These are phyloP conservation scores for Homarus americanus DNA, from an alignment of 1,140 invertebrate genomes.

Conservation along the genomic window DNA sequence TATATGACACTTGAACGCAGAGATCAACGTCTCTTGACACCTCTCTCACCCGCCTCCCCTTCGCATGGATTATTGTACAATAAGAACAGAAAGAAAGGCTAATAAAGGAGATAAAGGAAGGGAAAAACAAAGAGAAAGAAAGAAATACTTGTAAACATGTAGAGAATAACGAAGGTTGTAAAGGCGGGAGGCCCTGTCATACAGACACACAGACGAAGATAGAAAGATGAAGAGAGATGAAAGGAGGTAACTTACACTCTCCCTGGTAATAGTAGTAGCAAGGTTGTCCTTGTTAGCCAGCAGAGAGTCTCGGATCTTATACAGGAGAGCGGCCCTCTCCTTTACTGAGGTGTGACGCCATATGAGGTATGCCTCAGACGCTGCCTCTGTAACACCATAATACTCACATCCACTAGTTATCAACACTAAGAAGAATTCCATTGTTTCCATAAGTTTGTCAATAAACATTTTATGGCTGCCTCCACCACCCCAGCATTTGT, in stretches of 20 bases:
- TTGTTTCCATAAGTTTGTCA: too few relatives aligned
- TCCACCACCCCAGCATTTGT: too few relatives aligned
- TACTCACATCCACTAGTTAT: not conserved
- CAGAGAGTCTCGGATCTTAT: conserved; percentile 38
- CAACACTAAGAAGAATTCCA: too few relatives aligned
- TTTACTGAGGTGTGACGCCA: conserved; percentile 90
- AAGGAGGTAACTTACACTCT: conserved; percentile 40
- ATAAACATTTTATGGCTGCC: too few relatives aligned
- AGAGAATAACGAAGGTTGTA: too few relatives aligned
- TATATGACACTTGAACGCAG: not conserved
- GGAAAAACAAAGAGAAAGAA: too few relatives aligned
- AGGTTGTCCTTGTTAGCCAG: conserved; percentile 49
- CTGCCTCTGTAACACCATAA: conserved; percentile 79
- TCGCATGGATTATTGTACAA: too few relatives aligned
- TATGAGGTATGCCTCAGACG: conserved; percentile 85
- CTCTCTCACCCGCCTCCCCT: too few relatives aligned
- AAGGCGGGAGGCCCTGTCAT: too few relatives aligned
- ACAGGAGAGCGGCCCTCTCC: conserved; percentile 79
- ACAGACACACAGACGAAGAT: not conserved
- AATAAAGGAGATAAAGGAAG: too few relatives aligned
- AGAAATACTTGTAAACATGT: too few relatives aligned
- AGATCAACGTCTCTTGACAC: not conserved
- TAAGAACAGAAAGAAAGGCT: too few relatives aligned
- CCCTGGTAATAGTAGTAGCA: conserved; percentile 52
- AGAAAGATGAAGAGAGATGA: not conserved